A percentile compares a stretch with the other conserved stretches of the same genome.
These are phyloP conservation scores for Mesocricetus auratus DNA, from an alignment of 2,113 vertebrate species.

Conservation along the genomic window DNA sequence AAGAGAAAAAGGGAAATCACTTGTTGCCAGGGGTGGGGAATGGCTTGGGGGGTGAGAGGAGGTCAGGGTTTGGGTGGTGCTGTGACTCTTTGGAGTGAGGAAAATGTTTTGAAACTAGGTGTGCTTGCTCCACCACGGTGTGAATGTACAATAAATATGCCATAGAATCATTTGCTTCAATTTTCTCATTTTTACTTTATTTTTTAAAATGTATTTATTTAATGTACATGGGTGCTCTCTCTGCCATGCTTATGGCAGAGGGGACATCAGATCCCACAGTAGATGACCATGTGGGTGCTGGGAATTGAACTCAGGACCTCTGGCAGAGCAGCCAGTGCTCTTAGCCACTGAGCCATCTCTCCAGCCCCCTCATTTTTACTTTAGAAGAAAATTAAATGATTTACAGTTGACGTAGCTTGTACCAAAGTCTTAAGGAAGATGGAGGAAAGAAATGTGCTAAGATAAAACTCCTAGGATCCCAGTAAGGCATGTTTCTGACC, in stretches of 20 bases:
- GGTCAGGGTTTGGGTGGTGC: not conserved
- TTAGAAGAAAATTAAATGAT: not conserved
- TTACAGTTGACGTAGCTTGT: not conserved
- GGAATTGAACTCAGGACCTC: not conserved
- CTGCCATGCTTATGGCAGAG: not conserved
- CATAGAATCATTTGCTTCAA: not conserved
- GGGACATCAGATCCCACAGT: not conserved
- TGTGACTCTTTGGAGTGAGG: not conserved
- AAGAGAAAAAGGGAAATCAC: not conserved
- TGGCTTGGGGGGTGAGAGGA: not conserved
- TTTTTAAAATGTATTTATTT: not conserved
- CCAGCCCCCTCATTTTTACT: not conserved
- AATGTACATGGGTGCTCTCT: not conserved
- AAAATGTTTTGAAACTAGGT: not conserved
- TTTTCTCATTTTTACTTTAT: not conserved
- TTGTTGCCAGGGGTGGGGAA: not conserved
- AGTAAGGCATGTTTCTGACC: not conserved
- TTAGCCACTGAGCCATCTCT: not conserved
- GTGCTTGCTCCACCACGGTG: not conserved
- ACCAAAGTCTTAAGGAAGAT: not conserved
- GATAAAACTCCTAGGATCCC: not conserved
- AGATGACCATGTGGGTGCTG: not conserved
- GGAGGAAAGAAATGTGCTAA: not conserved
- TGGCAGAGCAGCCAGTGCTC: not conserved
- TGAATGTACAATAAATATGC: not conserved